Base-by-base conservation (phyloP, 1,140 invertebrate species). In the Cherax quadricarinatus region DNA sequence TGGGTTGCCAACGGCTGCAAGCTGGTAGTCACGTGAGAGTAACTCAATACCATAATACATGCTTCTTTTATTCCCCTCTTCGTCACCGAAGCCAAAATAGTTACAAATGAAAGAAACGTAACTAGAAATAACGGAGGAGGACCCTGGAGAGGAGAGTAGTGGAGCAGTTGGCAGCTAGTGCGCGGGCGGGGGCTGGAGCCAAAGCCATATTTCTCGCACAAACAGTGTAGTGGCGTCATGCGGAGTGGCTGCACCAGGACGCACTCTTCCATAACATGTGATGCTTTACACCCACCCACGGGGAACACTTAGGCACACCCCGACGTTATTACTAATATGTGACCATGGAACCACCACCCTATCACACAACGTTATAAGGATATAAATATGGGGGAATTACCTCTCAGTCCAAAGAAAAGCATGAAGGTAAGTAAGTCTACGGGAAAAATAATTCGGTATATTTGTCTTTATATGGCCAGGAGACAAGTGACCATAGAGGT, bases 171-270 rank as follows among this genome's bases (percentile, higher is more conserved):
- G 86, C 86, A 88, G 81, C 86, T 88, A 48, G 16, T 88, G 86
- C 86, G 86, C 86, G 24, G 30, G 75, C 48, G 57, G 86, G 24
- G n/a, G 30, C 86, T 51, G 14, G 66, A 88, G 86, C 86, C 86
- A 88, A 41, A 81, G 51, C 86, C 86, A 81, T 88, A 88, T 88
- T 88, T 88, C 86, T 78, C 86, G 78, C 86, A 48, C 57, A 62
- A 88, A 88, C 86, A 88, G 86, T 88, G 80, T 75, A 88, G 49
- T 53, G 78, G 62, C 86, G 86, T 80, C 78, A 81, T 88, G 86
- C 78, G 86, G 18, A 41, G 86, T 81, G 86, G 86, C 18, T 41
- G 78, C 78, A 79, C 41, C 21, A 53, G 14, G 75, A 24, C 53
- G 86, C 51, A 75, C 53, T 30, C 75, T 14, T 18, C 49, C 53